Evolutionary conservation across 2,888 invertebrate species (phyloP).

Genomic region (Acleris literana): DNA sequence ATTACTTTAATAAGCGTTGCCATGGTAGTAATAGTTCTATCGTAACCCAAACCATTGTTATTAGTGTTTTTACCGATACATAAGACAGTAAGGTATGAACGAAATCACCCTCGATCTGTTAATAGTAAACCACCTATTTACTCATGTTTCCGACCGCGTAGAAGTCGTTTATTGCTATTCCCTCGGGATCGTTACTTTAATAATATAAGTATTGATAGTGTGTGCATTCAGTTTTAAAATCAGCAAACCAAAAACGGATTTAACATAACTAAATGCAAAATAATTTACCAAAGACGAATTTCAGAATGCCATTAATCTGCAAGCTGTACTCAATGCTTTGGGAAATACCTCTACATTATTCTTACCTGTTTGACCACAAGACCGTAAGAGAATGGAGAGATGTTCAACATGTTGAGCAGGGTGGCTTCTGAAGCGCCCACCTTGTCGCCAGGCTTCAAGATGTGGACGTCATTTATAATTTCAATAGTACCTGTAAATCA

Average conservation of each 20-base stretch:
- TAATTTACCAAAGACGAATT: slow-evolving; percentile 79
- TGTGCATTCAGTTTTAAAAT: slow-evolving; percentile 43
- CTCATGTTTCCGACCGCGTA: too few species aligned
- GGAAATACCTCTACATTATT: slow-evolving; percentile 40
- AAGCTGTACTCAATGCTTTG: slow-evolving; percentile 81
- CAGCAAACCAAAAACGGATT: slow-evolving; percentile 39
- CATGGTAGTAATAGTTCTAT: too few species aligned
- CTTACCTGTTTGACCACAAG: slow-evolving; percentile 92
- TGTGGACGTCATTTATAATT: slow-evolving; percentile 98
- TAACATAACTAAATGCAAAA: slow-evolving; percentile 43
- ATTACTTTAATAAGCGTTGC: too few species aligned
- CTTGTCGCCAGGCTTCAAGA: slow-evolving; percentile 96
- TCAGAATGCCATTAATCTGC: slow-evolving; percentile 62
- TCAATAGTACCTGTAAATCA: slow-evolving; percentile 92
- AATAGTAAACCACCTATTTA: too few species aligned
- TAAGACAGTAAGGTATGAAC: too few species aligned
- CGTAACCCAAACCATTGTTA: too few species aligned
- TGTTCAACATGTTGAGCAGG: slow-evolving; percentile 99
- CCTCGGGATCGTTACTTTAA: too few species aligned
- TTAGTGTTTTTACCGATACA: too few species aligned
- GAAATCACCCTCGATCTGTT: too few species aligned
- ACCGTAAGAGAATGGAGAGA: slow-evolving; percentile 99
- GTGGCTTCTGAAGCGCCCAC: slow-evolving; percentile 99
- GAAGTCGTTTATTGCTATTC: neutral
- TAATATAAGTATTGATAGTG: slow-evolving; percentile 32